Conservation (phyloP, 2,888 invertebrate species). For the Baronia brevicornis region DNA sequence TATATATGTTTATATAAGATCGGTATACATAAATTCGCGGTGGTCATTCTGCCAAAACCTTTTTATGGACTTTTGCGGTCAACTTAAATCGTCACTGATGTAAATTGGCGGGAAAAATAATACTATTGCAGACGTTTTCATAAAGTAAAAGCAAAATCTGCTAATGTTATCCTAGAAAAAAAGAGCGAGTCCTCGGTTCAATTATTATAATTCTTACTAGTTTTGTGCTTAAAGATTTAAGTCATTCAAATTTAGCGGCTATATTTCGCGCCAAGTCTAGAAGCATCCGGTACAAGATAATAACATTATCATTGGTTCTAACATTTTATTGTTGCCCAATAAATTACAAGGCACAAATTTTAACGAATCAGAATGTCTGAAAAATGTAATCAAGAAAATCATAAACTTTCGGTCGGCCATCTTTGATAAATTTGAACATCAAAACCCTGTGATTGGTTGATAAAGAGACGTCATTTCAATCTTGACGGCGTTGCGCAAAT, state of each 20-base stretch:
- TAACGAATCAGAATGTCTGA: slow-evolving; percentile 45
- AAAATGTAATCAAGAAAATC: slow-evolving; percentile 35
- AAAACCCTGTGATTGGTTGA: slow-evolving; percentile 50
- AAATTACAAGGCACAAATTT: slow-evolving; percentile 23
- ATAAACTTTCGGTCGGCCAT: slow-evolving; percentile 47
- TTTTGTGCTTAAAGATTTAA: no score
- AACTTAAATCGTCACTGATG: no score
- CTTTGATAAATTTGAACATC: slow-evolving; percentile 48
- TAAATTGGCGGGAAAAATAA: no score
- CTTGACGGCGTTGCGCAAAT: slow-evolving; percentile 72
- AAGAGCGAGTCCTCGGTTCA: slow-evolving; percentile 1
- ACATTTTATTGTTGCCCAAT: slow-evolving; percentile 32
- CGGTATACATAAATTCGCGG: no score
- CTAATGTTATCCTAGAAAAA: slow-evolving; percentile 1
- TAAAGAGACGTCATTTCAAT: slow-evolving; percentile 56
- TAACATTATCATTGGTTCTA: slow-evolving; percentile 34
- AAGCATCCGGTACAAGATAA: slow-evolving; percentile 27
- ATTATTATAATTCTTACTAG: slow-evolving; percentile 1
- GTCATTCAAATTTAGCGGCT: slow-evolving; percentile 33
- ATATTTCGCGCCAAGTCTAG: slow-evolving; percentile 36
- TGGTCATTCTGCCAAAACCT: no score
- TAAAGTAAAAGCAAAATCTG: no score
- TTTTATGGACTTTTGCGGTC: no score
- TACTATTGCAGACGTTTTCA: no score
- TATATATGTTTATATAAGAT: no score